Base-by-base conservation (phyloP, 2,888 invertebrate species). In the Phortica okadai region DNA sequence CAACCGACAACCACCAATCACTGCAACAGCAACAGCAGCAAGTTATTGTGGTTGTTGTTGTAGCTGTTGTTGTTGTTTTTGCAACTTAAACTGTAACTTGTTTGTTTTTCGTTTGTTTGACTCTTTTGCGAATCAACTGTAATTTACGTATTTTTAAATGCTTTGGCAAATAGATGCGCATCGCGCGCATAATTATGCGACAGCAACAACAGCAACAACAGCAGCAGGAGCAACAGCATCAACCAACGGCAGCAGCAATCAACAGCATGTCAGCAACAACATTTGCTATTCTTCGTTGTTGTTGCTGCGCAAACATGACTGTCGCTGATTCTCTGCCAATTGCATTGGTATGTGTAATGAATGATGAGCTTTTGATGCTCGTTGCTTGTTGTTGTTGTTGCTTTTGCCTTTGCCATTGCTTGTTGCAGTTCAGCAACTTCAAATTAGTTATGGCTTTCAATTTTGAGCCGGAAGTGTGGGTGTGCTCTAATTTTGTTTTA, bases 391-490 rank as follows among this genome's bases (percentile, higher is more conserved):
- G 21, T 21, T 21, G 7, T 69, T 69, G n/a, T 16, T 69, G 75
- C 50, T 44, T 21, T 11, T 73, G 76, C 25, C 50, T 45, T 16
- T 80, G 77, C 78, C 77, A 77, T 75, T 81, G 81, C 69, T 45
- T 58, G 78, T 69, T 81, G 70, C 85, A 88, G 87, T 10, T 21
- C 25, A 21, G 8, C 62, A 25, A 21, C 62, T 21, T 11, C 16
- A 62, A 25, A 8, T 25, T 5, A 62, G 25, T 50, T 45, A 82
- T 87, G 86, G 80, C 87, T 85, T 84, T 82, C 85, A 89, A 85
- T 83, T 83, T 83, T 82, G 83, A 86, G 88, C 90, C 90, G 90
- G 89, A 89, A 89, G 89, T 89, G 90, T 89, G 90, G 90, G 89
- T 89, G 89, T 89, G 87, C 83, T 83, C 87, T 76, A 81, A 80